phyloP scores from a whole-genome alignment of 1,140 invertebrate genomes.

The Antheraea pernyi region DNA sequence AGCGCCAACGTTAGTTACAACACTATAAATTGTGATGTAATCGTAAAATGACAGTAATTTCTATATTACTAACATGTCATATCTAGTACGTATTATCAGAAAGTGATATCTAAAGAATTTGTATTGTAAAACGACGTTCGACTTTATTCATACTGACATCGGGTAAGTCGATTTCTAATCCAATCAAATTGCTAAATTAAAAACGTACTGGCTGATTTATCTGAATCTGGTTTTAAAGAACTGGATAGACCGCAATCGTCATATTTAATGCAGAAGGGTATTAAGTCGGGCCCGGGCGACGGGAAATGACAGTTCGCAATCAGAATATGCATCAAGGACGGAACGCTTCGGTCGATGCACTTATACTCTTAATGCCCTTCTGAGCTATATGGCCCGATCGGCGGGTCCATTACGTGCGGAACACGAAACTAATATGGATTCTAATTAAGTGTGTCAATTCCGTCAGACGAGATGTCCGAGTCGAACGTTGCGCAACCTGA shows the following conservation, averaged over 20 bases:
- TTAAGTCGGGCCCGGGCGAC: constrained; percentile 44
- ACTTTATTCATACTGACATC: constrained; percentile 9
- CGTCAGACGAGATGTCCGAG: constrained; percentile 34
- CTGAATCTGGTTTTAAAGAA: neutral
- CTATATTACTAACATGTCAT: constrained; percentile 6
- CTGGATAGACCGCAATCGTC: neutral
- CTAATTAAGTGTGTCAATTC: constrained; percentile 52
- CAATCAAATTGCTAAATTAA: constrained; percentile 10
- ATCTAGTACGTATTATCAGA: neutral
- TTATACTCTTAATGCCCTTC: constrained; percentile 42
- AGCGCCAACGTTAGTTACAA: no score
- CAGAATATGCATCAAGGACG: constrained; percentile 63
- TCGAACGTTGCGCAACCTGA: constrained; percentile 49
- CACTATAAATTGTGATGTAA: neutral
- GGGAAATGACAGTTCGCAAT: constrained; percentile 42
- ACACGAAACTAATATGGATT: constrained; percentile 30
- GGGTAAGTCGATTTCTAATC: constrained; percentile 12
- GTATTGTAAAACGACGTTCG: constrained; percentile 1
- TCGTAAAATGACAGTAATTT: constrained; percentile 1
- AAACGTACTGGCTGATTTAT: neutral
- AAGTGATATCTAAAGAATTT: constrained; percentile 8
- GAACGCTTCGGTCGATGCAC: constrained; percentile 62
- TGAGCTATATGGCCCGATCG: constrained; percentile 11
- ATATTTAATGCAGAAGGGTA: constrained; percentile 33
- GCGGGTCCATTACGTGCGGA: constrained; percentile 12